These are phyloP conservation scores for Ornithorhynchus anatinus DNA, from an alignment of 2,113 vertebrate species.

Conservation along the genomic window DNA sequence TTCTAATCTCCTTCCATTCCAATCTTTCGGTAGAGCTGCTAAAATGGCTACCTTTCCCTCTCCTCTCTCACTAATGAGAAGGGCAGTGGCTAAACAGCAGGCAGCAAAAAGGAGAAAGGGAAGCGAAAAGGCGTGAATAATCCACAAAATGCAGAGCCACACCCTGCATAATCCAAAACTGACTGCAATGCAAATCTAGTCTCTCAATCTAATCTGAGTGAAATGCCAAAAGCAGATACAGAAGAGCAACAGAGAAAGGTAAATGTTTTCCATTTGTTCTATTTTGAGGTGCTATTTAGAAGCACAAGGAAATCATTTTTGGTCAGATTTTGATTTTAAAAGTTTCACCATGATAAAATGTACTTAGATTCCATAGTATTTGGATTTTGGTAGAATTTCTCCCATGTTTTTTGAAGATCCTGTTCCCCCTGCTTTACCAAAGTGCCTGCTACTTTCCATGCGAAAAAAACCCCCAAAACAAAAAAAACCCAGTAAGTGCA, in stretches of 20 bases:
- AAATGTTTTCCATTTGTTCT: constrained; percentile 43
- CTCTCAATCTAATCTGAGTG: neutral
- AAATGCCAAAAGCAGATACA: neutral
- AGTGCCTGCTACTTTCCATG: neutral
- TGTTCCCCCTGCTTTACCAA: neutral
- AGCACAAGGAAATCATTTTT: constrained; percentile 41
- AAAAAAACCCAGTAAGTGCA: no score
- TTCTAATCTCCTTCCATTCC: no score
- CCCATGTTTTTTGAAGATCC: neutral
- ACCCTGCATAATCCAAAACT: neutral
- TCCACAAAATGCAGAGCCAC: neutral
- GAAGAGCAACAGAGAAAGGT: constrained; percentile 2
- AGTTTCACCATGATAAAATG: constrained; percentile 4
- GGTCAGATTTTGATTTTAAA: constrained; percentile 29
- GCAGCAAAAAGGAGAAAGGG: neutral
- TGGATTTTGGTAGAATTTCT: constrained; percentile 11
- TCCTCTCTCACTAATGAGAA: no score
- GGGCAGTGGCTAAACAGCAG: no score
- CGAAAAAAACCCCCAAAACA: no score
- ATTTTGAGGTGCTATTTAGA: neutral
- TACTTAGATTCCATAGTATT: constrained; percentile 1
- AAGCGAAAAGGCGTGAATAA: neutral
- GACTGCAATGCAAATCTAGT: neutral
- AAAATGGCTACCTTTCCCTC: no score
- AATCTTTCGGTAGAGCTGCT: no score